Evolutionary conservation across 2,797 vertebrate species (phyloP).

Genomic region (Melopsittacus undulatus): DNA sequence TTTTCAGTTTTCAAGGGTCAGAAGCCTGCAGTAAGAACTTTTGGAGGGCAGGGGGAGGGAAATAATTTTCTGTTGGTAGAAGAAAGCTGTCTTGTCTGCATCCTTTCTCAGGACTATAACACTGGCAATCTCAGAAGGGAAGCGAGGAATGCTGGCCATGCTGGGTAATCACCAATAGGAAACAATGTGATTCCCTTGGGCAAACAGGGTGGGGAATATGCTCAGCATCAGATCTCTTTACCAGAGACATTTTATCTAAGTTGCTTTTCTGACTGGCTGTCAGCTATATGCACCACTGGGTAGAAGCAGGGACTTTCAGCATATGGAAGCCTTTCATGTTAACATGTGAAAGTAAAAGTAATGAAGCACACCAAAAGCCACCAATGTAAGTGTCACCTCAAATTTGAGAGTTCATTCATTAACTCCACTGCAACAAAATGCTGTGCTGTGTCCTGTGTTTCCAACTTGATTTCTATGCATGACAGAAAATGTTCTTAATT

Average conservation of each 20-base stretch:
- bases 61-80: not conserved
- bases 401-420: conserved; percentile 52
- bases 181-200: not conserved
- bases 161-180: not conserved
- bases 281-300: conserved; percentile 40
- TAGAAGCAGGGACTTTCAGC: conserved; percentile 64
- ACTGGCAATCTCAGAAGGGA: not conserved
- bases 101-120: conserved; percentile 47
- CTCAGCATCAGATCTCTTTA: conserved; percentile 39
- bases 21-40: not conserved
- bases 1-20: conserved; percentile 10
- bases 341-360: conserved; percentile 42
- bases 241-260: not conserved
- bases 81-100: not conserved
- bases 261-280: conserved; percentile 49
- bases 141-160: not conserved
- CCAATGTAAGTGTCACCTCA: conserved; percentile 38
- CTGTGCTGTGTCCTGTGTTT: conserved; percentile 34
- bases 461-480: not conserved
- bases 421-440: conserved; percentile 37
- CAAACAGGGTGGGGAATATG: not conserved
- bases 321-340: conserved; percentile 47
- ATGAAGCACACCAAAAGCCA: conserved; percentile 55
- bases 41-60: not conserved
- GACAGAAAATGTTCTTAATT: not conserved